These are phyloP conservation scores for Anagyrus pseudococci DNA, from an alignment of 2,888 invertebrate species.

Conservation along the genomic window DNA sequence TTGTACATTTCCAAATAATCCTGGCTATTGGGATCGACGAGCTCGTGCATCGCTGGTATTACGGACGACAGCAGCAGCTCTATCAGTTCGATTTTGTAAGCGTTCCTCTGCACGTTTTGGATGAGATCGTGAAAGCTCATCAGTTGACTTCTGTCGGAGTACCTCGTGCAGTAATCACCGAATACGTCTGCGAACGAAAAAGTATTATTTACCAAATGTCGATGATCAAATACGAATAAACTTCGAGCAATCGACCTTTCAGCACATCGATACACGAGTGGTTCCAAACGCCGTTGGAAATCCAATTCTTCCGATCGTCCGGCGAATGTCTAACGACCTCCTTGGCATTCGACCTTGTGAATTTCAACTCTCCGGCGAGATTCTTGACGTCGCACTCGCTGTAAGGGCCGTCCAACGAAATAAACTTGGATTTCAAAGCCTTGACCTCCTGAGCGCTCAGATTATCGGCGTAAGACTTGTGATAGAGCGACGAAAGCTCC, in stretches of 20 bases:
- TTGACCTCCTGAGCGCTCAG: constrained; percentile 13
- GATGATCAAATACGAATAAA: neutral
- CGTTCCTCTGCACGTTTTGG: constrained; percentile 49
- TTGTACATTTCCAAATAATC: constrained; percentile 51
- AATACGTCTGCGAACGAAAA: constrained; percentile 44
- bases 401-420: constrained; percentile 4
- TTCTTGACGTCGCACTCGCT: constrained; percentile 22
- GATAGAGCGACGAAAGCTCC: neutral
- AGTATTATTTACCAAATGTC: neutral
- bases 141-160: constrained; percentile 48
- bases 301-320: constrained; percentile 40
- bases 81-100: constrained; percentile 47
- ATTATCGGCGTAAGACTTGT: neutral
- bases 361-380: constrained; percentile 14
- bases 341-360: neutral
- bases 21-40: constrained; percentile 39
- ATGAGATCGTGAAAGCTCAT: constrained; percentile 43
- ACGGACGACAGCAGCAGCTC: constrained; percentile 44
- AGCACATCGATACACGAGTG: constrained; percentile 40
- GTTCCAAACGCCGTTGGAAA: constrained; percentile 55
- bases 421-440: constrained; percentile 10
- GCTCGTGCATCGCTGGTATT: constrained; percentile 44
- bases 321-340: neutral
- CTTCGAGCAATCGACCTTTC: constrained; percentile 42
- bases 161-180: constrained; percentile 45